Evolutionary conservation across 2,797 vertebrate genomes (phyloP).

Genomic region (Pangasius krempfi): DNA sequence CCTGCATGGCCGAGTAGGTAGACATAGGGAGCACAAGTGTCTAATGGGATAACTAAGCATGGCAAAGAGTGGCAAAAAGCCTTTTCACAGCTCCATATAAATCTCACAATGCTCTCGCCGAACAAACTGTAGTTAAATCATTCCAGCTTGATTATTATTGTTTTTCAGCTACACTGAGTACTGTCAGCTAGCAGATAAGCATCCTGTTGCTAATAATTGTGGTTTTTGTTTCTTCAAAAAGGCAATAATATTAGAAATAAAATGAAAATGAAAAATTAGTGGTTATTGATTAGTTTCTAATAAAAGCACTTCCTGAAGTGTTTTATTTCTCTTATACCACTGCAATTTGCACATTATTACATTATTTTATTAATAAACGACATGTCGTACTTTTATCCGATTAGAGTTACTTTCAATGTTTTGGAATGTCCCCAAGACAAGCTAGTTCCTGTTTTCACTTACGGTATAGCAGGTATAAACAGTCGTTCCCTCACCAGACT

Average conservation of each 20-base stretch:
- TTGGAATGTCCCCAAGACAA: neutral
- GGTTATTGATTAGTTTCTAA: neutral
- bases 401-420: neutral
- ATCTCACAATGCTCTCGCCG: neutral
- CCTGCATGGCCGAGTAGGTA: neutral
- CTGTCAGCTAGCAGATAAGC: neutral
- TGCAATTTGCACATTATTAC: neutral
- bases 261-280: neutral
- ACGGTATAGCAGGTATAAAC: neutral
- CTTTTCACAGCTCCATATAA: conserved; percentile 23
- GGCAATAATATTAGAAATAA: neutral
- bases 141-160: conserved; percentile 7
- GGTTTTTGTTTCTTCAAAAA: neutral
- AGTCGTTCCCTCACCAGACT: neutral
- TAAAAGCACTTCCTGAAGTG: neutral
- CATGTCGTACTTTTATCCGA: neutral
- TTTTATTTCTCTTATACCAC: neutral
- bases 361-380: neutral
- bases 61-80: neutral
- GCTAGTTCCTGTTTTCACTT: neutral
- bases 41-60: conserved; percentile 38
- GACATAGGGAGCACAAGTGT: conserved; percentile 6
- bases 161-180: neutral
- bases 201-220: neutral
- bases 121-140: conserved; percentile 8